phyloP scores from a whole-genome alignment of 2,797 vertebrate species.

The Adrianichthys oophorus region DNA sequence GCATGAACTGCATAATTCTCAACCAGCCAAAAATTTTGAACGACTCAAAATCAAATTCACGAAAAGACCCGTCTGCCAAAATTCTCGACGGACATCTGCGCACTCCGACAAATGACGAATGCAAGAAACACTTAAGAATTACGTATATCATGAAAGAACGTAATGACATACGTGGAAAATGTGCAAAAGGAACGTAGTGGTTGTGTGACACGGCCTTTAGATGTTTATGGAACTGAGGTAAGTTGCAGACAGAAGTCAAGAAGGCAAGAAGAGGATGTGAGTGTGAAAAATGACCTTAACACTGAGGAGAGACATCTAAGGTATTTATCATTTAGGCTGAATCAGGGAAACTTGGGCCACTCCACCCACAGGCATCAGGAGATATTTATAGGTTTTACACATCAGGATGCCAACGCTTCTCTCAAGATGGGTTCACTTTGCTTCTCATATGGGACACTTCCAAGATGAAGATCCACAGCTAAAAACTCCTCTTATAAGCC shows the following conservation, averaged over 20 bases:
- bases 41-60: too few species aligned
- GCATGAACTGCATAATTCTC: too few species aligned
- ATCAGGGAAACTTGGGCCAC: conserved; percentile 56
- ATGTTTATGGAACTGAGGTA: conserved; percentile 21
- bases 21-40: too few species aligned
- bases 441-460: conserved; percentile 18
- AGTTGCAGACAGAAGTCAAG: conserved; percentile 1
- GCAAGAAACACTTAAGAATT: too few species aligned
- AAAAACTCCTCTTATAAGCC: conserved; percentile 21
- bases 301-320: conserved; percentile 34
- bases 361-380: conserved; percentile 41
- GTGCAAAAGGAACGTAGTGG: too few species aligned
- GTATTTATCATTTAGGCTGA: conserved; percentile 59
- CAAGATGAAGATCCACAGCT: conserved; percentile 30
- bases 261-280: conserved; percentile 25
- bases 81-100: too few species aligned
- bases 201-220: too few species aligned
- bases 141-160: too few species aligned
- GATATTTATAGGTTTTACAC: conserved; percentile 50
- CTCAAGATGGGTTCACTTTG: conserved; percentile 13
- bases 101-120: too few species aligned
- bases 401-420: conserved; percentile 28
- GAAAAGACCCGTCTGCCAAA: too few species aligned
- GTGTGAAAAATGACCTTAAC: conserved; percentile 22
- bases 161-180: too few species aligned